Evolutionary conservation across 1,140 invertebrate species (phyloP).

Genomic region (Zaprionus africanus): DNA sequence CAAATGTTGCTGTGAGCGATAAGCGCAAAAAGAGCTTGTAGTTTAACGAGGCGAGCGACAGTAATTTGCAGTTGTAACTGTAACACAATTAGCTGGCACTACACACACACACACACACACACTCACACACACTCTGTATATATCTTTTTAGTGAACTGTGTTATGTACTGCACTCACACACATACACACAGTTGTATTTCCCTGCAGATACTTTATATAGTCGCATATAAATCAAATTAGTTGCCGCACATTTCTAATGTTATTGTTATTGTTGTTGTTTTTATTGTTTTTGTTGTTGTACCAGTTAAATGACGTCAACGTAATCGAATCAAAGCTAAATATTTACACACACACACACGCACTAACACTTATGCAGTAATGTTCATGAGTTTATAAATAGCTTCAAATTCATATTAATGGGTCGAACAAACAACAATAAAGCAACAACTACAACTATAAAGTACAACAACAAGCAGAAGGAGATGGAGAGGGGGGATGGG

Average conservation of each 20-base stretch:
- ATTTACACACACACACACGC: not conserved
- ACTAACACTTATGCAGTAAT: not conserved
- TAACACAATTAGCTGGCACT: conserved; percentile 17
- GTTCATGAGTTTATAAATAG: conserved; percentile 24
- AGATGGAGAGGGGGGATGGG: not conserved
- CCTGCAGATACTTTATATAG: not conserved
- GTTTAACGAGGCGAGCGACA: not conserved
- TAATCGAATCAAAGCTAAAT: conserved; percentile 28
- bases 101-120: not conserved
- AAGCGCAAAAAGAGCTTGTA: not conserved
- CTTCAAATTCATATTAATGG: conserved; percentile 13
- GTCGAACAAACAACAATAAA: conserved; percentile 10
- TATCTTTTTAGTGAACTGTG: not conserved
- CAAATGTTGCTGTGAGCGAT: not conserved
- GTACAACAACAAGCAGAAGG: not conserved
- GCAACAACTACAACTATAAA: not conserved
- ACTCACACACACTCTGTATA: not conserved
- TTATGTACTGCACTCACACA: conserved; percentile 9
- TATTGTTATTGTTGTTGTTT: conserved; percentile 1
- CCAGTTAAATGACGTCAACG: conserved; percentile 31
- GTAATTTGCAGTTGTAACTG: conserved; percentile 24
- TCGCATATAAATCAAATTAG: conserved; percentile 18
- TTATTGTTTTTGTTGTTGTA: conserved; percentile 9
- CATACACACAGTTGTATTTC: not conserved
- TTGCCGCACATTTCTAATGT: conserved; percentile 16